phyloP scores from a whole-genome alignment of 2,888 invertebrate species.

The Caenorhabditis doughertyi region DNA sequence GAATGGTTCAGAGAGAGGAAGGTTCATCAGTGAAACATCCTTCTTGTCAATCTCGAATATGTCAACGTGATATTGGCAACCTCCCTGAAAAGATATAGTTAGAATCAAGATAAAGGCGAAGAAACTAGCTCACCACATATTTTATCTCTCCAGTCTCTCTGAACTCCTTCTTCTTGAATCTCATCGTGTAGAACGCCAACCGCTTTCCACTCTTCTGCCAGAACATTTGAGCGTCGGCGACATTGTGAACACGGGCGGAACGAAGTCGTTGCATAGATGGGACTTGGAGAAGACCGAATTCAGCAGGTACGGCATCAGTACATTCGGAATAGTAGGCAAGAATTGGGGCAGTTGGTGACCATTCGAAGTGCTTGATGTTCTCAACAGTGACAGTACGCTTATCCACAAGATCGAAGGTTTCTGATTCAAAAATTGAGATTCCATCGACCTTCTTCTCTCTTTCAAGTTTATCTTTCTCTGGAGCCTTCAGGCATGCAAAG shows the following conservation, averaged over 20 bases:
- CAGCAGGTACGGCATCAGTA: conserved; percentile 74
- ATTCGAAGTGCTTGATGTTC: conserved; percentile 91
- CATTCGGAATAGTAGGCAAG: conserved; percentile 97
- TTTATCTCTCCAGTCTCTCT: conserved; percentile 93
- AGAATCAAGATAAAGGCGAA: conserved; percentile 14
- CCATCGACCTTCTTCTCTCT: conserved; percentile 77
- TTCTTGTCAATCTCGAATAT: conserved; percentile 93
- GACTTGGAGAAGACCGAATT: conserved; percentile 79
- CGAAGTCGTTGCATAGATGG: conserved; percentile 84
- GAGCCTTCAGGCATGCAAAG: conserved; percentile 80
- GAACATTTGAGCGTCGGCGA: conserved; percentile 97
- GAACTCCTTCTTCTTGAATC: conserved; percentile 90
- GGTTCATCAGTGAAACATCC: conserved; percentile 97
- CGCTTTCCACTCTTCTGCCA: conserved; percentile 96
- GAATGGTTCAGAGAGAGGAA: conserved; percentile 90
- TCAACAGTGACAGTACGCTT: conserved; percentile 89
- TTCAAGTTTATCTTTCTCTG: conserved; percentile 75
- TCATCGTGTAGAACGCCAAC: conserved; percentile 93
- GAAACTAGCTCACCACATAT: conserved; percentile 90
- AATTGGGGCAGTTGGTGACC: conserved; percentile 97
- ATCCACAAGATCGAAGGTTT: conserved; percentile 93
- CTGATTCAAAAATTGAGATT: conserved; percentile 96
- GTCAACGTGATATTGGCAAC: conserved; percentile 98
- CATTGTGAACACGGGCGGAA: conserved; percentile 88
- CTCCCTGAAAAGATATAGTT: conserved; percentile 84